Evolutionary conservation across 2,888 invertebrate species (phyloP), one percentile per base, ranked within the genome.

Genomic region (Scelioninae gen. 2): DNA sequence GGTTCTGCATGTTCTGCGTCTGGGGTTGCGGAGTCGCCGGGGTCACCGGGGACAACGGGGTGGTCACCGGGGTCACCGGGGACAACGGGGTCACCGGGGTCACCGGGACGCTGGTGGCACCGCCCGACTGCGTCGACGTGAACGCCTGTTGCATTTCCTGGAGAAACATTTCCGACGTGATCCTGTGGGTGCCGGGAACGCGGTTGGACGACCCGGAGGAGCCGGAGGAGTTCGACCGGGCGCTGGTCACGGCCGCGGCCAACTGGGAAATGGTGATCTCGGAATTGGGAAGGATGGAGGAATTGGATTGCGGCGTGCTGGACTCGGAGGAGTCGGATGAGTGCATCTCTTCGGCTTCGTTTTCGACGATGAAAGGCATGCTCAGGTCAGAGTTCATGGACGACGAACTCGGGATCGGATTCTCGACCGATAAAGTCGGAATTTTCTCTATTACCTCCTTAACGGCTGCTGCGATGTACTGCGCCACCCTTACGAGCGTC

Each of bases 141-240:
- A 92, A 89, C 2, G 93, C 94, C 77, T 92, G 92, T 61, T 91
- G 89, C 83, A 93, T 90, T 3, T 94, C 95, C 83, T 91, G 92
- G 55, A 90, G 92, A 82, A 95, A 93, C 90, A 94, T 92, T 82
- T 94, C 94, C 0, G 91, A 89, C 0, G 94, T 94, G 39, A 91
- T 80, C 5, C 84, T 84, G 28, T 80, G 81, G 43, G 77, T 80
- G 2, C 2, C 15, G 10, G 46, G 0, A 5, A 10, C 2, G 2
- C 35, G 35, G 11, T 81, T 78, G 16, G 80, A 78, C 6, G 83
- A 80, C 2, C n/a, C n/a, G n/a, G 80, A 77, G 2, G 79, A 78
- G n/a, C 77, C 55, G 37, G 81, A 77, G 11, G 57, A n/a, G 2
- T 37, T 52, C 2, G 57, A 16, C 25, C 81, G 81, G 41, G 83